phyloP scores from a whole-genome alignment of 2,888 invertebrate species.

The Epinotia bilunana region DNA sequence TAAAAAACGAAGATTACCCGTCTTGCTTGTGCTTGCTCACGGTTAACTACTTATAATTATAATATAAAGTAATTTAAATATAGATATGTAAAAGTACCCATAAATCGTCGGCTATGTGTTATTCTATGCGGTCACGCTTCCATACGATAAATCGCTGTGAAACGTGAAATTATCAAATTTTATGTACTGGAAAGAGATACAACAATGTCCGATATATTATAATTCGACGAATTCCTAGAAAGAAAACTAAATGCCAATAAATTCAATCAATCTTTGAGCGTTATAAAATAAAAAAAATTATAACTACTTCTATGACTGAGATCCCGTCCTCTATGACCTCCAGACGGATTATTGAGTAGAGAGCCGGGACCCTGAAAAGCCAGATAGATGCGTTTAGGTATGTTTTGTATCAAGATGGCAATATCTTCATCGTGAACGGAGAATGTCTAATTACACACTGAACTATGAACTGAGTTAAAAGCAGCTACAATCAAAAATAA shows the following conservation, averaged over 20 bases:
- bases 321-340: slow-evolving; percentile 19
- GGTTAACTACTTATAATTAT: too few relatives aligned
- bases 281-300: not conserved
- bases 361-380: slow-evolving; percentile 5
- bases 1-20: too few relatives aligned
- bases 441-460: too few relatives aligned
- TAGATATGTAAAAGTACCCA: not conserved
- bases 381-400: not conserved
- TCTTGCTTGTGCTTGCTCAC: too few relatives aligned
- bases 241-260: too few relatives aligned
- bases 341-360: slow-evolving; percentile 7
- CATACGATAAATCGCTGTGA: not conserved
- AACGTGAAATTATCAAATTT: not conserved
- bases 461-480: too few relatives aligned
- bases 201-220: too few relatives aligned
- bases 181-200: not conserved
- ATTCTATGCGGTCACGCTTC: not conserved
- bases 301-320: not conserved
- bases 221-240: too few relatives aligned
- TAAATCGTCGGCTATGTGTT: not conserved
- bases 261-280: too few relatives aligned
- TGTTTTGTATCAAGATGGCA: not conserved
- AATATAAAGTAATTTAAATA: not conserved
- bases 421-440: too few relatives aligned
- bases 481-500: too few relatives aligned